Evolutionary conservation across 2,113 vertebrate species (phyloP).

Genomic region (Coracopsis vasa): DNA sequence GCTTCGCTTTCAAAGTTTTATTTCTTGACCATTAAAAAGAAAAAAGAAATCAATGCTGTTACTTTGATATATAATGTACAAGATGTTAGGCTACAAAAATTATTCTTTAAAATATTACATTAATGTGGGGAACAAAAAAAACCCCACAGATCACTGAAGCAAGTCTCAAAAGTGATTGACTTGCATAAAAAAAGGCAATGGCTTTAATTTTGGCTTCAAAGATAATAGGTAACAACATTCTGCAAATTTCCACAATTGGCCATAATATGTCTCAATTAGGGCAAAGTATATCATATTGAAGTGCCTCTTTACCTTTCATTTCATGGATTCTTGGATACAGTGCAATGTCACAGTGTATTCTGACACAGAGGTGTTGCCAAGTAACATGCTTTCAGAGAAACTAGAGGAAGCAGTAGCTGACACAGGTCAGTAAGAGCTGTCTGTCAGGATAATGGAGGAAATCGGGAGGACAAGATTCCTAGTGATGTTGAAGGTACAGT

Average conservation of each 20-base stretch:
- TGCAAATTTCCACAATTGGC: neutral
- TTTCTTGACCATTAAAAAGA: neutral
- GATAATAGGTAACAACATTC: neutral
- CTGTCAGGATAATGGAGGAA: rapidly evolving
- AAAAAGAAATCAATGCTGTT: neutral
- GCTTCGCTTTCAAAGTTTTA: neutral
- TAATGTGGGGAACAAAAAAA: neutral
- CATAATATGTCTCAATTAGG: neutral
- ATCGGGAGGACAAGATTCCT: neutral
- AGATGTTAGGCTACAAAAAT: neutral
- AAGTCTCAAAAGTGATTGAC: neutral
- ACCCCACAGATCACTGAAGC: neutral
- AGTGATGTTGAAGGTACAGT: neutral
- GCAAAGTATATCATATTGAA: neutral
- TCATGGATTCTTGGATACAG: neutral
- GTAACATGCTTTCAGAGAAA: neutral
- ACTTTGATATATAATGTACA: neutral
- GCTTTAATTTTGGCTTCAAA: neutral
- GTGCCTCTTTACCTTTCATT: neutral
- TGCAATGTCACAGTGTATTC: neutral
- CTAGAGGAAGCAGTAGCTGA: neutral
- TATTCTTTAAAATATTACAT: neutral
- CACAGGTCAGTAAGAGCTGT: neutral
- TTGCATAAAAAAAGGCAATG: neutral
- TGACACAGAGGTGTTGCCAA: neutral